These are phyloP conservation scores for Homarus gammarus DNA, from an alignment of 2,888 invertebrate species.

Conservation along the genomic window DNA sequence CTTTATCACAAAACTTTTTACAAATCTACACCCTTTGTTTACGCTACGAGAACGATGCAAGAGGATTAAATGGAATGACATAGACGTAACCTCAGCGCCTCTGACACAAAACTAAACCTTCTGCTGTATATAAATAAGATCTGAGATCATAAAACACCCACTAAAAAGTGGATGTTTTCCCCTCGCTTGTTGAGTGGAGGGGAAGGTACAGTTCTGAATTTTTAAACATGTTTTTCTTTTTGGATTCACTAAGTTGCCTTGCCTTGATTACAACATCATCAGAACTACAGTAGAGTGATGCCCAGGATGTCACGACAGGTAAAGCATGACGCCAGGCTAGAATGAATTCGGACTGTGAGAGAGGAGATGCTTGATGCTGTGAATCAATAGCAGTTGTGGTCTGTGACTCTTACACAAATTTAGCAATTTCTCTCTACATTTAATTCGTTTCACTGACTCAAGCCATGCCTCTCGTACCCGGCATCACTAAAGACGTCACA, in stretches of 20 bases:
- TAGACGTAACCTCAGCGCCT: background rate
- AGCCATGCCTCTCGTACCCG: background rate
- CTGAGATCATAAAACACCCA: conserved; percentile 5
- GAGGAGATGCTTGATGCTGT: conserved; percentile 66
- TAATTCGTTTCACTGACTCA: background rate
- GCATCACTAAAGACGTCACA: conserved; percentile 9
- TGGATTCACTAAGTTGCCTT: background rate
- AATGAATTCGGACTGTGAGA: conserved; percentile 2
- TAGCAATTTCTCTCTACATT: conserved; percentile 13
- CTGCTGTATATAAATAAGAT: conserved; percentile 11
- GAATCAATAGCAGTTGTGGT: conserved; percentile 68
- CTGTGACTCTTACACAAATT: conserved; percentile 48
- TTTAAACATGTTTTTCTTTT: conserved; percentile 26
- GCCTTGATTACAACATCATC: background rate
- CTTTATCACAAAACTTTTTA: conserved; percentile 23
- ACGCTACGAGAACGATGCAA: conserved; percentile 50
- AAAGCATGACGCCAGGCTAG: background rate
- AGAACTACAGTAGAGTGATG: background rate
- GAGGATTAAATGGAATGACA: conserved; percentile 20
- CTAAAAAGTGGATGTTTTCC: conserved; percentile 45
- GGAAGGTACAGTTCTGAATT: conserved; percentile 42
- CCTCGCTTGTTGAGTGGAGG: background rate
- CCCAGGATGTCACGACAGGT: background rate
- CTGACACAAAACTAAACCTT: conserved; percentile 7
- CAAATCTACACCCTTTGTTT: conserved; percentile 59